Conservation (phyloP, 2,797 vertebrate species). For the Erpetoichthys calabaricus region DNA sequence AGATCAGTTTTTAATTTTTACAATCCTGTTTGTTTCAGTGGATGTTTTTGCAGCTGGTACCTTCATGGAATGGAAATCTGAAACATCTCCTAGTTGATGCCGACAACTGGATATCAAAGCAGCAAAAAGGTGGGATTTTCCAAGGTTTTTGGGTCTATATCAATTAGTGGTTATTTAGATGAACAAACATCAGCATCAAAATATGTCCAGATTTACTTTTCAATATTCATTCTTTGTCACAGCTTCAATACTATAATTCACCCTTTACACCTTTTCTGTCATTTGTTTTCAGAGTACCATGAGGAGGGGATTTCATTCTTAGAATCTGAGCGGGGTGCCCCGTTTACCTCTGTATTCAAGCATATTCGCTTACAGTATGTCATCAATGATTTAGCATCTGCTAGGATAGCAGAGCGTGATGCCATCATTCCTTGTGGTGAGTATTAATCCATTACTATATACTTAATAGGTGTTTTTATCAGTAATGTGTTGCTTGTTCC, state of each 20-base stretch:
- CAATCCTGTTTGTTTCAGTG: slow-evolving; percentile 49
- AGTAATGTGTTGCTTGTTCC: neutral
- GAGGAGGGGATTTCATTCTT: slow-evolving; percentile 63
- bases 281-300: slow-evolving; percentile 30
- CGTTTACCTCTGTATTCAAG: slow-evolving; percentile 64
- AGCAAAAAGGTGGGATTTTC: slow-evolving; percentile 57
- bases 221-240: neutral
- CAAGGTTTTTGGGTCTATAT: neutral
- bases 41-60: slow-evolving; percentile 92
- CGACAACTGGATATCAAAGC: slow-evolving; percentile 84
- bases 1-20: too few species aligned
- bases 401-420: slow-evolving; percentile 83
- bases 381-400: slow-evolving; percentile 88
- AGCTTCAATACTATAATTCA: neutral
- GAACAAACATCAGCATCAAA: neutral
- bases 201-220: neutral
- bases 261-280: too few species aligned
- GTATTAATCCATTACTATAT: slow-evolving; percentile 14
- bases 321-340: slow-evolving; percentile 62
- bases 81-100: slow-evolving; percentile 82
- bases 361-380: slow-evolving; percentile 87
- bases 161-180: neutral
- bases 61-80: slow-evolving; percentile 80
- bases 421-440: slow-evolving; percentile 76
- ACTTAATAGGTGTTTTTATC: neutral